Base-by-base conservation (phyloP, 2,113 vertebrate genomes). In the Bungarus multicinctus region DNA sequence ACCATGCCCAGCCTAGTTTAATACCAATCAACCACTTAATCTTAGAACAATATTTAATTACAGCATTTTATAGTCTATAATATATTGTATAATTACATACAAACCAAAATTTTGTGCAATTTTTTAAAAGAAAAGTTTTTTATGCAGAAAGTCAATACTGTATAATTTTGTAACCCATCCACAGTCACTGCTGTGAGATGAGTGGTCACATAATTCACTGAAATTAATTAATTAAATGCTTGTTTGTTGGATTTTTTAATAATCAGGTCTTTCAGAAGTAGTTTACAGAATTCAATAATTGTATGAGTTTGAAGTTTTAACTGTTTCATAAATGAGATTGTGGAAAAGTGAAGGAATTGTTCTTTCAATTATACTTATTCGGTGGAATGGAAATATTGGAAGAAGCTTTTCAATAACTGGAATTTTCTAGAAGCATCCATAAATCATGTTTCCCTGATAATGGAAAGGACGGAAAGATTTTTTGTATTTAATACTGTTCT, bases 1-100 rank as follows among this genome's bases (percentile, higher is more conserved):
- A 14, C 96, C 93, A 96, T 97, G 91, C 95, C 95, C 96, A 95
- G 96, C 92, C 50, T 97, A 95, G 95, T 97, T 97, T 96, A 94
- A 95, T 92, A 92, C 22, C 86, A 93, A 25, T 11, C 69, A 94
- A 91, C 64, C 69, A 95, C 34, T 34, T 89, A 52, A 64, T 93
- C 43, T 3, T 58, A 87, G 54, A 0, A 90, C 3, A 39, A 60
- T 74, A 93, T 88, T 93, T 87, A 86, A 20, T 53, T 57, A 87
- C 47, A 93, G 85, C 1, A 2, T 4, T 55, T 92, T 88, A n/a
- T 30, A 85, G 43, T 94, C 92, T 91, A 3, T 74, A 58, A n/a
- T 85, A 10, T 81, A 90, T 69, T 91, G 20, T 43, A 30, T 85
- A 58, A 91, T 45, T 81, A 47, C 87, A 58, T 11, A 92, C 91